Percentiles rank a stretch among this genome's conserved stretches.
Evolutionary conservation across 2,888 invertebrate species (phyloP).

Genomic region (Acanthopleura granulata): DNA sequence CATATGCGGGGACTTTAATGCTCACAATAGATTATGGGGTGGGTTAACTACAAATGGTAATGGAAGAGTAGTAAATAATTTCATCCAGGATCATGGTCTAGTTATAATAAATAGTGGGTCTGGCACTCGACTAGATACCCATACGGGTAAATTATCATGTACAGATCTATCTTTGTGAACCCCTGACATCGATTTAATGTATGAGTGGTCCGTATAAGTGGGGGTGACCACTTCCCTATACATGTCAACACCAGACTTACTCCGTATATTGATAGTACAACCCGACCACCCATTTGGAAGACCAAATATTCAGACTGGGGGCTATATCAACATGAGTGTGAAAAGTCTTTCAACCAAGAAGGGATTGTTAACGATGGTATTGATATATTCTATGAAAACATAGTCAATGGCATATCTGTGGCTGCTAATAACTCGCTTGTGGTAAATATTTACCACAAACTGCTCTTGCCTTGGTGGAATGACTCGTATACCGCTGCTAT

Average conservation of each 20-base stretch:
- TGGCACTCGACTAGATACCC: background rate
- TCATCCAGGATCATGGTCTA: background rate
- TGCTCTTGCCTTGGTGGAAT: background rate
- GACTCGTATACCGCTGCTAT: background rate
- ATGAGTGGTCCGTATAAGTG: background rate
- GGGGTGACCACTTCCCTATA: background rate
- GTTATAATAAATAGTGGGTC: background rate
- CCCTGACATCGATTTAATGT: background rate
- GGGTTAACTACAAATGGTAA: background rate
- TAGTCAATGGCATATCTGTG: background rate
- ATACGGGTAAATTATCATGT: background rate
- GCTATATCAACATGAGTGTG: background rate
- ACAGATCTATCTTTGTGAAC: background rate
- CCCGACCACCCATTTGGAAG: background rate
- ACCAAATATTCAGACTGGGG: background rate
- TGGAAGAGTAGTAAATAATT: background rate
- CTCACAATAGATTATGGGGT: background rate
- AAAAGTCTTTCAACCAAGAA: background rate
- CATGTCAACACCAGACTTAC: background rate
- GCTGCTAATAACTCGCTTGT: background rate
- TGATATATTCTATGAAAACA: background rate
- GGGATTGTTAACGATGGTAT: background rate
- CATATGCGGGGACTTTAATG: background rate
- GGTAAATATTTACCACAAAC: background rate
- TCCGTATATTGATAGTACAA: background rate